These are phyloP conservation scores for Microplitis demolitor DNA, from an alignment of 1,140 invertebrate species.

Conservation along the genomic window DNA sequence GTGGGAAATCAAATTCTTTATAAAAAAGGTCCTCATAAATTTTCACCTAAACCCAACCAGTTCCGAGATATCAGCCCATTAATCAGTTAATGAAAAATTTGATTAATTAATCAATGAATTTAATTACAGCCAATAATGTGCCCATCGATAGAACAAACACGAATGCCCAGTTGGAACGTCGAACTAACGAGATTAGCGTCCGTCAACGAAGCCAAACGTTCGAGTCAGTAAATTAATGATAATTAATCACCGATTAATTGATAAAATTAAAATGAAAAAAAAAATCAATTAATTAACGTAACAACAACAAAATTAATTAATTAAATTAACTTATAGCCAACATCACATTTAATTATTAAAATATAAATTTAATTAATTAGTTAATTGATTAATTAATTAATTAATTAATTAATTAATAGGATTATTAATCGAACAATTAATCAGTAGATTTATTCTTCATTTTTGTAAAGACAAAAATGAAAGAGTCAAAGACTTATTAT, in stretches of 20 bases:
- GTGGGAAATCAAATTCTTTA: no score
- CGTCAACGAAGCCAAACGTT: constrained; percentile 51
- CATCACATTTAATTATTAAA: no score
- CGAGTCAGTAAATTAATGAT: constrained; percentile 43
- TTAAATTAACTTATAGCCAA: not conserved
- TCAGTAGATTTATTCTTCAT: no score
- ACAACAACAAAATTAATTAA: not conserved
- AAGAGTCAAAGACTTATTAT: no score
- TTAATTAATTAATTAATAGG: no score
- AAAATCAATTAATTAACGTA: not conserved
- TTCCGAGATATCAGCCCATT: not conserved
- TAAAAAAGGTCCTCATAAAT: no score
- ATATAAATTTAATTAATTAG: no score
- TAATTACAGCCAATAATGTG: constrained; percentile 34
- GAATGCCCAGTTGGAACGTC: constrained; percentile 52
- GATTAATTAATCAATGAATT: not conserved
- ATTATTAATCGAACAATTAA: no score
- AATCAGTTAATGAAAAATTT: not conserved
- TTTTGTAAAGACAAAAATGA: no score
- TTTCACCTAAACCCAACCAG: not conserved
- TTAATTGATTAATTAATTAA: no score
- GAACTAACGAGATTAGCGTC: constrained; percentile 54
- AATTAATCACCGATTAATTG: constrained; percentile 22
- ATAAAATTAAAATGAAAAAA: constrained; percentile 1
- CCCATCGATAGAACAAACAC: constrained; percentile 54